phyloP scores from a whole-genome alignment of 2,888 invertebrate genomes.

The Microctonus brassicae region DNA sequence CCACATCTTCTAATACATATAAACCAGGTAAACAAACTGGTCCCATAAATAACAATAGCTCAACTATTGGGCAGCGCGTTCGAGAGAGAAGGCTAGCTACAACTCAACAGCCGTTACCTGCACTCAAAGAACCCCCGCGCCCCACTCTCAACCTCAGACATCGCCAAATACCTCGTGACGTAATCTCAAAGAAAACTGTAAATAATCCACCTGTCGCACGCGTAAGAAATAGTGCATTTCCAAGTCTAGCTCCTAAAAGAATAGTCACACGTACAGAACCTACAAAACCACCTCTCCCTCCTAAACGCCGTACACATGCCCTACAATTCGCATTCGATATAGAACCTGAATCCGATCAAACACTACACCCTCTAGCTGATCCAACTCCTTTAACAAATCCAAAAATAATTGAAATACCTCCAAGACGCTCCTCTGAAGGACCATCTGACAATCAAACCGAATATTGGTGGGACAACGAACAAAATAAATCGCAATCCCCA shows the following conservation, averaged over 20 bases:
- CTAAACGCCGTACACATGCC: conserved; percentile 3
- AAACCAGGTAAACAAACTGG: background rate
- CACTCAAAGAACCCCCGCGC: background rate
- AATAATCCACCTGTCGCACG: background rate
- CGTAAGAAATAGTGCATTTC: background rate
- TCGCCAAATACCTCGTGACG: background rate
- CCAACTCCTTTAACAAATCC: background rate
- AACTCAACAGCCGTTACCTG: too few relatives aligned
- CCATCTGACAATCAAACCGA: too few relatives aligned
- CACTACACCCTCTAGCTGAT: background rate
- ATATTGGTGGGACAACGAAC: background rate
- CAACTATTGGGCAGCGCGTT: too few relatives aligned
- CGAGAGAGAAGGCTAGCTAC: background rate
- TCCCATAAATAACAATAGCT: background rate
- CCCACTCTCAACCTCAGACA: background rate
- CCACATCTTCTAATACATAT: background rate
- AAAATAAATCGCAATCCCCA: too few relatives aligned
- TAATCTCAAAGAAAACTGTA: background rate
- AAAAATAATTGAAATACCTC: too few relatives aligned
- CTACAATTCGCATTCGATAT: background rate
- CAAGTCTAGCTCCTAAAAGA: background rate
- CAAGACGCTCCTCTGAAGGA: too few relatives aligned
- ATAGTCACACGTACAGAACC: too few relatives aligned
- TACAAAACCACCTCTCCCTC: background rate
- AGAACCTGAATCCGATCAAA: too few relatives aligned